These are phyloP conservation scores for Morphnarchus princeps DNA, from an alignment of 2,113 vertebrate species.

Conservation along the genomic window DNA sequence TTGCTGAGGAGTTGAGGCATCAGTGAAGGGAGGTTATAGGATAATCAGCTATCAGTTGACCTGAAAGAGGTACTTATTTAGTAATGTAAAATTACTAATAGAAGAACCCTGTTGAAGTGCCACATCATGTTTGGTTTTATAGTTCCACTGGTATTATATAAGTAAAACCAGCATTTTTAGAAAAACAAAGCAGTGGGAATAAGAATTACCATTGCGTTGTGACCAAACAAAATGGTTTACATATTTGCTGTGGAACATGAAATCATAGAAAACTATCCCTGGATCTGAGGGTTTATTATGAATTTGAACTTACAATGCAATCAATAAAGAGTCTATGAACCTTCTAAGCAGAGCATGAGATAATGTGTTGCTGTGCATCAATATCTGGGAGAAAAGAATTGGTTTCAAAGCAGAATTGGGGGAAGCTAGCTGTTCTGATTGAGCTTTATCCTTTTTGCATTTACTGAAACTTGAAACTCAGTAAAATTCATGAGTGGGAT, in stretches of 20 bases:
- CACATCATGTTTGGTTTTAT: neutral
- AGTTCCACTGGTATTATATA: neutral
- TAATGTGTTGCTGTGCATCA: neutral
- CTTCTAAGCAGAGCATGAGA: neutral
- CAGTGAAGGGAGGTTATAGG: neutral
- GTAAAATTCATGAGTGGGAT: neutral
- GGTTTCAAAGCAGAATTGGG: neutral
- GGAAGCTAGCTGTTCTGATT: neutral
- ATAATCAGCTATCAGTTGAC: slow-evolving; percentile 39
- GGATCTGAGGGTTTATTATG: neutral
- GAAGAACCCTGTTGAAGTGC: neutral
- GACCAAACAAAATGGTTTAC: neutral
- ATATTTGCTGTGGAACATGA: neutral
- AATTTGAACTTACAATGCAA: neutral
- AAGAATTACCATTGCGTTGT: neutral
- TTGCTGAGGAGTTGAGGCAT: neutral
- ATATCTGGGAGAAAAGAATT: neutral
- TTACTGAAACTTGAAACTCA: neutral
- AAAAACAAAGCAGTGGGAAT: neutral
- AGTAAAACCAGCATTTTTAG: neutral
- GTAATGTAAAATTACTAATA: slow-evolving; percentile 11
- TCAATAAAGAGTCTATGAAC: neutral
- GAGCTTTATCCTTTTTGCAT: neutral
- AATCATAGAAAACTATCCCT: neutral
- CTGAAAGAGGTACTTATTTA: slow-evolving; percentile 11